Evolutionary conservation across 2,888 invertebrate genomes (phyloP).

Genomic region (Erannis defoliaria): DNA sequence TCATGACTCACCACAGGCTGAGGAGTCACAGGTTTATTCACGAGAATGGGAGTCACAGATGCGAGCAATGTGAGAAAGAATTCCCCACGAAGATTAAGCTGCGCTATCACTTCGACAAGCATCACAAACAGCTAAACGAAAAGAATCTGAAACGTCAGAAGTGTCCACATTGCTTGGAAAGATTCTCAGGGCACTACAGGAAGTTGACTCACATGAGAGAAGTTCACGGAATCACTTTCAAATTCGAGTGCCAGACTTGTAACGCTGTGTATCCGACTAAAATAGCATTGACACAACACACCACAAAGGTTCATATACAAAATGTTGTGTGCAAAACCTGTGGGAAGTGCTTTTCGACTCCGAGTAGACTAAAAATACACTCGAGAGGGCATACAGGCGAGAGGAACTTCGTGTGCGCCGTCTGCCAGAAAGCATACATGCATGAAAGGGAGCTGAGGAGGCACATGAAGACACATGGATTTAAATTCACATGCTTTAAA

Average conservation of each 20-base stretch:
- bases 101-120: conserved; percentile 72
- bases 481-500: conserved; percentile 62
- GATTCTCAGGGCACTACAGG: conserved; percentile 75
- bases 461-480: conserved; percentile 76
- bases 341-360: conserved; percentile 74
- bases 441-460: conserved; percentile 73
- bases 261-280: conserved; percentile 68
- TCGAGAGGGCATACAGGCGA: conserved; percentile 74
- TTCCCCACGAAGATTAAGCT: conserved; percentile 74
- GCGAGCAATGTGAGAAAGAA: conserved; percentile 70
- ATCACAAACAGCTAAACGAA: conserved; percentile 67
- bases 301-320: conserved; percentile 73
- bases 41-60: conserved; percentile 72
- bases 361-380: conserved; percentile 73
- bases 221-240: conserved; percentile 72
- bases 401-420: conserved; percentile 70
- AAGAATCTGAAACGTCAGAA: conserved; percentile 74
- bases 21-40: conserved; percentile 75
- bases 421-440: conserved; percentile 79
- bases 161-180: conserved; percentile 77
- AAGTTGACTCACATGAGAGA: conserved; percentile 78
- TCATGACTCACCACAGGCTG: conserved; percentile 75
- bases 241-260: conserved; percentile 71
- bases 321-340: conserved; percentile 76
- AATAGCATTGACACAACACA: conserved; percentile 74